phyloP scores from a whole-genome alignment of 2,888 invertebrate species.

The Theretra japonica region DNA sequence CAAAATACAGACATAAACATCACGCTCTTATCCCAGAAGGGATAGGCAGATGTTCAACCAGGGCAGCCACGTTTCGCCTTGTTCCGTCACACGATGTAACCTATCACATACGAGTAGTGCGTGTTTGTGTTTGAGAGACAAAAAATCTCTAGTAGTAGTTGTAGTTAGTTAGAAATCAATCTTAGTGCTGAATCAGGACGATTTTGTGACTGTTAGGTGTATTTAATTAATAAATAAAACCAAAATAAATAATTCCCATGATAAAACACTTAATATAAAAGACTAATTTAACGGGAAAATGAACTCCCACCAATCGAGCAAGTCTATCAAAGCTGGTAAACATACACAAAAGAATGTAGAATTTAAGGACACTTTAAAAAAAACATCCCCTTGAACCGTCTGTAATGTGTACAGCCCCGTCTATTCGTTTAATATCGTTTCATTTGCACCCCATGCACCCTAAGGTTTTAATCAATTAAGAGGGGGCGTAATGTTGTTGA shows the following conservation, averaged over 20 bases:
- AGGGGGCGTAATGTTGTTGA: neutral
- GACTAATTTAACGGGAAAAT: neutral
- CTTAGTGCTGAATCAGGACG: too few species aligned
- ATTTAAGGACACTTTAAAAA: constrained; percentile 7
- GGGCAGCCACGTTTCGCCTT: too few species aligned
- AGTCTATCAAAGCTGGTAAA: neutral
- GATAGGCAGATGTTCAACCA: too few species aligned
- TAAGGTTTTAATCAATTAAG: constrained; percentile 28
- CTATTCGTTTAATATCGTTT: constrained; percentile 21
- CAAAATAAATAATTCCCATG: neutral
- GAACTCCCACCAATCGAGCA: neutral
- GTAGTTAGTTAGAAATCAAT: too few species aligned
- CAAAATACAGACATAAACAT: too few species aligned
- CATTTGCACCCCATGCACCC: constrained; percentile 23
- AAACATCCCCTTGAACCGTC: neutral
- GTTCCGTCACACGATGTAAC: too few species aligned
- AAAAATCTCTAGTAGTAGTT: too few species aligned
- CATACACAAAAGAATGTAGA: neutral
- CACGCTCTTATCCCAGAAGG: too few species aligned
- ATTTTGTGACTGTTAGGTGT: neutral
- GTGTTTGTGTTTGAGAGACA: too few species aligned
- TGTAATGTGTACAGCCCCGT: neutral
- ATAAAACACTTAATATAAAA: neutral
- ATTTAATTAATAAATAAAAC: too few species aligned
- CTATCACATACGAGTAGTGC: too few species aligned